Evolutionary conservation across 2,888 invertebrate genomes (phyloP), one percentile per base, ranked within the genome.

Genomic region (Biston stratarius): DNA sequence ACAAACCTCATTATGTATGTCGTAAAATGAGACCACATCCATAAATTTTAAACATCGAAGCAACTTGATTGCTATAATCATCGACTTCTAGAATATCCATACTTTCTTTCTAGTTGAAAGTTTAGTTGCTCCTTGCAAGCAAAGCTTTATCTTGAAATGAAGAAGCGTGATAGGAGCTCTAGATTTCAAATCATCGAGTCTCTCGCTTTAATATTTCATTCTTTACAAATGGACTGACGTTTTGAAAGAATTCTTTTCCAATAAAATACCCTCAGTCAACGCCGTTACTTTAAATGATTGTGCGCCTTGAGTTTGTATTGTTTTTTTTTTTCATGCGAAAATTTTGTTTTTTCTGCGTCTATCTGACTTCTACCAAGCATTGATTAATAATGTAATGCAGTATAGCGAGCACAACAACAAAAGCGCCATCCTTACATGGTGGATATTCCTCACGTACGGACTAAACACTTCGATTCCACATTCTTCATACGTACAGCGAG

Each of bases 121-220:
- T 11, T 49, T 59, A n/a, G 6, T 48, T 11, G 14, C 15, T n/a
- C 9, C 5, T 12, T 59, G 44, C 71, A 76, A 84, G 84, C 79
- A 77, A 77, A 72, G 78, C 84, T 72, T 67, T 71, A 76, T 81
- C 79, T 83, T 79, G 74, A 78, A 81, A 75, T 69, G 72, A 78
- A 80, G 80, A 82, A 82, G 80, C 76, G 75, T 81, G 81, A 85
- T 81, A 81, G 78, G 80, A 71, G 72, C 73, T 83, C 83, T 75
- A 49, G 84, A 85, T 88, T 86, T 86, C 79, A 85, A 86, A 87
- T 88, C 85, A 86, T 86, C 83, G 84, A 80, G 82, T 75, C 79
- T 78, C 74, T 67, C 74, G 78, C 79, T 87, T 86, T 88, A 88
- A 89, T 90, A 89, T 89, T 87, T 88, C 85, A 86, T 85, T 86